Base-by-base conservation (phyloP, 2,113 vertebrate species). In the Tor tambroides region DNA sequence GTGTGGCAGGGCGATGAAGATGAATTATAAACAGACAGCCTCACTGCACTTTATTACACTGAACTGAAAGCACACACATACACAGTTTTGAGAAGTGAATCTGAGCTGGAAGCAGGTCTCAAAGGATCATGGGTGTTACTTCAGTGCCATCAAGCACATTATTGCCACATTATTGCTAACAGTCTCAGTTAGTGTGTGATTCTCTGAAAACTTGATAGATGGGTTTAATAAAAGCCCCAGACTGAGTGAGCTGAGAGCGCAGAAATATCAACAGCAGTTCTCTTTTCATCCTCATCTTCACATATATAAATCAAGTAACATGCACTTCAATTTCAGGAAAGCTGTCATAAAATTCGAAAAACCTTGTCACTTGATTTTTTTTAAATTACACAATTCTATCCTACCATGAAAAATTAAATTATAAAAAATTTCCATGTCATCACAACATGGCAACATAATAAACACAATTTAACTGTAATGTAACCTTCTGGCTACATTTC, bases 161-260 rank as follows among this genome's bases (percentile, higher is more conserved):
- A 83, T 83, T 83, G 80, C 43, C 43, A 71, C 43, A 71, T 83
- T 69, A 83, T 83, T 83, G 80, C 80, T 83, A 71, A 83, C 80
- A 83, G 80, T 83, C 80, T 71, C 80, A 49, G 80, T 83, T 83
- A 83, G 80, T 32, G 35, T 65, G 46, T 54, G 76, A 54, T 26
- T 83, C 80, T 71, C 26, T 14, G 80, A 51, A 83, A 71, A 83
- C 80, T 7, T 83, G 80, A 83, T 83, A 71, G 63, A 83, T 83
- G 63, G 11, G 38, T 71, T 83, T 83, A 83, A 83, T 83, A 83
- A 83, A 83, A 83, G 80, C 43, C 1, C 43, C 15, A 32, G 43
- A 35, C 63, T 51, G 28, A 71, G 41, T 19, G 26, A 83, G 63
- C 80, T 51, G 63, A 71, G 41, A 69, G 15, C 1, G 2, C 26